Base-by-base conservation (phyloP, 2,888 invertebrate genomes). In the Diaperis boleti region DNA sequence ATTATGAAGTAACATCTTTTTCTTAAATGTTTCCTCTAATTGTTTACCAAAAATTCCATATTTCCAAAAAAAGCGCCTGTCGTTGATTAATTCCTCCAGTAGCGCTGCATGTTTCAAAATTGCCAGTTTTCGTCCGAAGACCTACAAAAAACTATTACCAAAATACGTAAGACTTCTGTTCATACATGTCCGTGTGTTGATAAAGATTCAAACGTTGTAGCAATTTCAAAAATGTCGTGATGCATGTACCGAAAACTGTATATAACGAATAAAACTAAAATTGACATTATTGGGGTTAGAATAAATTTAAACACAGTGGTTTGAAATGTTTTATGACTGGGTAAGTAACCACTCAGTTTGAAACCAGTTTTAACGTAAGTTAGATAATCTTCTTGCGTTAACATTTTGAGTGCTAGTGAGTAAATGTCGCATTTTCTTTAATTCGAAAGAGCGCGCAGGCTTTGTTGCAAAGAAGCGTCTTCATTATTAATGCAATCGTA, bases 181-280 rank as follows among this genome's bases (percentile, higher is more conserved):
- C n/a, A 11, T 44, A 44, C 45, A 10, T 49, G 49, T 4, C 49
- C 49, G 35, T 33, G 33, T 1, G 49, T 33, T 1, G 49, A 31
- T 1, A 49, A 8, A 2, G 49, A 31, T 5, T 49, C 49, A 10
- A 49, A 49, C 6, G 13, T 14, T 5, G 10, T 15, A 1, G 49
- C 31, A 2, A 49, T 18, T 49, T 49, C 49, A 11, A 49, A 31
- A 17, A 49, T 49, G 15, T 49, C 18, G n/a, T 49, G 10, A 18
- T 49, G 31, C 49, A 49, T 33, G 22, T 17, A 17, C 1, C 18
- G 10, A 2, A 49, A 33, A 6, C 33, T 33, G 35, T 29, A 47
- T 1, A 47, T 15, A 7, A 29, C 29, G 15, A 47, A 31, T 2
- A 15, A 0, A 1, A 8, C n/a, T 13, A 47, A 47, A 4, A 7